Base-by-base conservation (phyloP, 2,888 invertebrate genomes). In the Phragmatobia fuliginosa region DNA sequence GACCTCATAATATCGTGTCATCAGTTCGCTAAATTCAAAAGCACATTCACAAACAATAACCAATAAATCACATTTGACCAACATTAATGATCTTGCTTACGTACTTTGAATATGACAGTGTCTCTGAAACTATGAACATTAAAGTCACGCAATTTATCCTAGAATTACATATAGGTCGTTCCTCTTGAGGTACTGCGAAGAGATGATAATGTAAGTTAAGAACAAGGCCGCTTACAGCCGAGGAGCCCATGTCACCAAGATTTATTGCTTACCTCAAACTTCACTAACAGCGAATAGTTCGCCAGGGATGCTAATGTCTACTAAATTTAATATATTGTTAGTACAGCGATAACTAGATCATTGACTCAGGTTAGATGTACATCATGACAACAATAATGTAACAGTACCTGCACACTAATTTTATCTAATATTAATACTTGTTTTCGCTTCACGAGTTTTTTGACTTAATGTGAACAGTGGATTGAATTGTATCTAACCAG, bases 221-320 rank as follows among this genome's bases (percentile, higher is more conserved):
- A 70, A 64, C 75, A 73, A 62, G 63, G 25, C 67, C 52, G 28
- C 52, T 64, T 70, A 68, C 68, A 76, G 28, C 59, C 62, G 68
- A 67, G 76, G 73, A 70, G 73, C 72, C 77, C 75, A 69, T 68
- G 74, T 78, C 81, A 74, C 77, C 58, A 68, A 80, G 81, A 81
- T 81, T 80, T 80, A 81, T 78, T 72, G 59, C 70, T 69, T 61
- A 70, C 81, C 81, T 82, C 72, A 80, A 81, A 80, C 75, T 82
- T 80, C 38, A 63, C 66, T 61, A 56, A 70, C 68, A 60, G 62
- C 41, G 68, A 68, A 78, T 78, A 76, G 73, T 81, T 82, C 49
- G 61, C 68, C 52, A 49, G 66, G 66, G 72, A 66, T 38, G 41
- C 59, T 41, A 63, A 56, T 59, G 56, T 58, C 70, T 67, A 21